Percentiles rank a stretch among this genome's conserved stretches.
Evolutionary conservation across 1,140 invertebrate species (phyloP).

Genomic region (Hylaeus anthracinus): DNA sequence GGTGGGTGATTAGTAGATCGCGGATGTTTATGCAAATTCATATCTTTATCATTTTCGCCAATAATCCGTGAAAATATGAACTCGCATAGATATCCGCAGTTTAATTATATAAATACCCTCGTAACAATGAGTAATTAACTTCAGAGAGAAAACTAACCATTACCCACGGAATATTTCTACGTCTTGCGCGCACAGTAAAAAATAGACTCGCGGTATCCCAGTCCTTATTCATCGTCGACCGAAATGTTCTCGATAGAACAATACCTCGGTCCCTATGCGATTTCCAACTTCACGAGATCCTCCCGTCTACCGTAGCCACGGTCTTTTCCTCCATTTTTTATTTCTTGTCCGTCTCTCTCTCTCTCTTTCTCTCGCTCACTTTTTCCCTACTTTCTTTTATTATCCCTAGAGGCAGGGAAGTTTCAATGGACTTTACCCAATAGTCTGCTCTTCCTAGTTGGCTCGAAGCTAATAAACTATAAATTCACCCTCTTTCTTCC

Average conservation of each 20-base stretch:
- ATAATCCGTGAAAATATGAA: too few relatives aligned
- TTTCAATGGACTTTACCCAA: conserved; percentile 77
- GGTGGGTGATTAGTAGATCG: too few relatives aligned
- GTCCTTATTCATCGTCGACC: background rate
- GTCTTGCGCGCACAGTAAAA: too few relatives aligned
- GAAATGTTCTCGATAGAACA: conserved; percentile 16
- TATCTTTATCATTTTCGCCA: too few relatives aligned
- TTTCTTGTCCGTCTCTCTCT: background rate
- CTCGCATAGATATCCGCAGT: too few relatives aligned
- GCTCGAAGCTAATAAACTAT: conserved; percentile 74
- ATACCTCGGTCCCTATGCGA: background rate
- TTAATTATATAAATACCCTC: too few relatives aligned
- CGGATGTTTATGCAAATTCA: too few relatives aligned
- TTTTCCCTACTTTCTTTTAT: conserved; percentile 50
- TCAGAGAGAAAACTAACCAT: too few relatives aligned
- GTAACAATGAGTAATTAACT: too few relatives aligned
- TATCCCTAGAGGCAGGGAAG: conserved; percentile 64
- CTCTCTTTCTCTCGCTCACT: too few relatives aligned
- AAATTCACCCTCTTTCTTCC: conserved; percentile 64
- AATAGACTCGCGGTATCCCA: background rate
- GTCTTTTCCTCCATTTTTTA: conserved; percentile 17
- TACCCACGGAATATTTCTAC: too few relatives aligned
- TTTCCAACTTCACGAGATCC: conserved; percentile 4
- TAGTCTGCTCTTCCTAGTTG: conserved; percentile 69
- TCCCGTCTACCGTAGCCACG: background rate